Percentiles rank a stretch among this genome's conserved stretches.
Evolutionary conservation across 2,113 vertebrate genomes (phyloP).

Genomic region (Anhinga rufa): DNA sequence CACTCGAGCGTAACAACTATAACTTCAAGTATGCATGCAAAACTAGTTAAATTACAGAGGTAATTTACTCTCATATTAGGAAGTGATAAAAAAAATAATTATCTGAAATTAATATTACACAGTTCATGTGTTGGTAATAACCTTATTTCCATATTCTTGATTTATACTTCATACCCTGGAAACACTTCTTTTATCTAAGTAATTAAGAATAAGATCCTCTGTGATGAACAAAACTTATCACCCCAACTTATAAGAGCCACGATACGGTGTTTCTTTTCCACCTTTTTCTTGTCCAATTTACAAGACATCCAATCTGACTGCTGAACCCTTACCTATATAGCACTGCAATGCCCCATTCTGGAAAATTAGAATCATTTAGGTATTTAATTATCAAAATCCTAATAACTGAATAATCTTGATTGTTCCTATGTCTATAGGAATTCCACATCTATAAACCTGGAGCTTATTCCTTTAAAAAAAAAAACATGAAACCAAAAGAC

Average conservation of each 20-base stretch:
- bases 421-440: not conserved
- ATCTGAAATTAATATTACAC: not conserved
- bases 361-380: not conserved
- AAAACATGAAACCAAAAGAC: not conserved
- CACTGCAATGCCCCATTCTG: not conserved
- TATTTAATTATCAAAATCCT: not conserved
- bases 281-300: not conserved
- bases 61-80: not conserved
- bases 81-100: not conserved
- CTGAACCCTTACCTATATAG: not conserved
- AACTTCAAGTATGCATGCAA: not conserved
- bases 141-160: not conserved
- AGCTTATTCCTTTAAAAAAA: not conserved
- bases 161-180: not conserved
- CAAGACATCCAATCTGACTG: not conserved
- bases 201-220: not conserved
- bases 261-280: not conserved
- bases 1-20: not conserved
- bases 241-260: not conserved
- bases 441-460: not conserved
- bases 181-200: not conserved
- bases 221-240: not conserved
- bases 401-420: not conserved
- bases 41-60: not conserved
- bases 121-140: not conserved